Evolutionary conservation across 2,797 vertebrate genomes (phyloP).

Genomic region (Pseudopleuronectes americanus): DNA sequence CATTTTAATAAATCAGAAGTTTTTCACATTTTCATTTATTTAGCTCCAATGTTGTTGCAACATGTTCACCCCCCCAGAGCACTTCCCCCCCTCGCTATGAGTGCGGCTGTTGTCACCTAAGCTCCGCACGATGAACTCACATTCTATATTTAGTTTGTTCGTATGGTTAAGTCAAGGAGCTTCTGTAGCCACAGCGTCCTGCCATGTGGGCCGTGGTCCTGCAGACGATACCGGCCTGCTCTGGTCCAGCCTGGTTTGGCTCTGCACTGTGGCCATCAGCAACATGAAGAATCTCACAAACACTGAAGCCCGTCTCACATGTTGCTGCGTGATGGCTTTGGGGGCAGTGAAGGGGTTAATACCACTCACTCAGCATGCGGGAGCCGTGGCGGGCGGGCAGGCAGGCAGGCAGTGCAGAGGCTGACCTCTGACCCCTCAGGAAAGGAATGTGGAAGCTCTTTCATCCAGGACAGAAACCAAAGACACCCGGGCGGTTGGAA

Average conservation of each 20-base stretch:
- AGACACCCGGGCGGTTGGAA: slow-evolving; percentile 77
- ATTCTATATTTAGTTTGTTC: slow-evolving; percentile 81
- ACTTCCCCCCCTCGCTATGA: slow-evolving; percentile 19
- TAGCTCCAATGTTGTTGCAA: slow-evolving; percentile 43
- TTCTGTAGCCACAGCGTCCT: slow-evolving; percentile 34
- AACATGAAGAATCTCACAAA: slow-evolving; percentile 6
- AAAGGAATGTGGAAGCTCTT: slow-evolving; percentile 88
- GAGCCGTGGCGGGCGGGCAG: slow-evolving; percentile 64
- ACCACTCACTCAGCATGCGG: slow-evolving; percentile 77
- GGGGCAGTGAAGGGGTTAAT: slow-evolving; percentile 76
- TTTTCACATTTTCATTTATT: slow-evolving; percentile 11
- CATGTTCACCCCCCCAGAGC: slow-evolving; percentile 7
- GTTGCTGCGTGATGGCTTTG: background rate
- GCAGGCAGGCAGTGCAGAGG: slow-evolving; percentile 77
- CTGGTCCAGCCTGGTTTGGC: background rate
- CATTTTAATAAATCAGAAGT: background rate
- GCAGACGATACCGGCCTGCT: background rate
- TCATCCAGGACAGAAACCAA: slow-evolving; percentile 86
- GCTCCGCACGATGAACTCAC: slow-evolving; percentile 74
- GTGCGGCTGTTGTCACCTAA: slow-evolving; percentile 80
- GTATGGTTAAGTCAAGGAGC: slow-evolving; percentile 52
- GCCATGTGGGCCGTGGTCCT: slow-evolving; percentile 17
- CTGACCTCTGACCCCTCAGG: slow-evolving; percentile 82
- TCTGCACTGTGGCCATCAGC: background rate
- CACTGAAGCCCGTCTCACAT: slow-evolving; percentile 9